Percentiles rank a stretch among this genome's conserved stretches.
Conservation (phyloP, 2,888 invertebrate genomes). For the Fissipunctia ypsillon region DNA sequence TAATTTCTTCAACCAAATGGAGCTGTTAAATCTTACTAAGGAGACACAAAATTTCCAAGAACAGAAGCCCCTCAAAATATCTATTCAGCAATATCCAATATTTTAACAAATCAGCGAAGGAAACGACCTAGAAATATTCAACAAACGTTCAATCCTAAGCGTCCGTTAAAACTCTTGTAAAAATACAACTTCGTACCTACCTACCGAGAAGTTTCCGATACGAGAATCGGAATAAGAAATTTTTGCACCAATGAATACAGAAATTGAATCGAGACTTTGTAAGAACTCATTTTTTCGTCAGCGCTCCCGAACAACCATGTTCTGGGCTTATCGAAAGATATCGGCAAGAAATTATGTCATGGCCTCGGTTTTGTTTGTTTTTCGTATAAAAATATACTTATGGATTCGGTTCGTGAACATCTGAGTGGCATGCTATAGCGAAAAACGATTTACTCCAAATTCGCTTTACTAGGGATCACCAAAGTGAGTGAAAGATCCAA, state of each 20-base stretch:
- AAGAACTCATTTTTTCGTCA: constrained; percentile 59
- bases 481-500: constrained; percentile 2
- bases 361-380: constrained; percentile 40
- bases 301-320: constrained; percentile 46
- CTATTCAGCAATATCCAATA: constrained; percentile 31
- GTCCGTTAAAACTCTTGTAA: constrained; percentile 56
- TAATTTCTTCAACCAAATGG: background rate
- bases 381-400: constrained; percentile 36
- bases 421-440: constrained; percentile 30
- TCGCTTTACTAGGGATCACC: background rate
- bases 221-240: constrained; percentile 64
- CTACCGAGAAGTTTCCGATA: constrained; percentile 59
- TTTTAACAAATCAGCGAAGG: constrained; percentile 45
- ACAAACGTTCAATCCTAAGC: constrained; percentile 53
- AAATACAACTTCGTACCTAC: constrained; percentile 54
- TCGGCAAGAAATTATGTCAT: constrained; percentile 43
- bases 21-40: background rate
- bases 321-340: constrained; percentile 52
- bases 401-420: constrained; percentile 32
- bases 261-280: constrained; percentile 73
- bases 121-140: constrained; percentile 52
- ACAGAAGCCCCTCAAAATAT: background rate
- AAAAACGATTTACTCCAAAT: constrained; percentile 12
- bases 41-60: background rate
- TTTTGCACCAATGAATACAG: constrained; percentile 76